A percentile compares a stretch with the other conserved stretches of the same genome.
phyloP scores from a whole-genome alignment of 2,888 invertebrate genomes.

The Agrotis clavis region DNA sequence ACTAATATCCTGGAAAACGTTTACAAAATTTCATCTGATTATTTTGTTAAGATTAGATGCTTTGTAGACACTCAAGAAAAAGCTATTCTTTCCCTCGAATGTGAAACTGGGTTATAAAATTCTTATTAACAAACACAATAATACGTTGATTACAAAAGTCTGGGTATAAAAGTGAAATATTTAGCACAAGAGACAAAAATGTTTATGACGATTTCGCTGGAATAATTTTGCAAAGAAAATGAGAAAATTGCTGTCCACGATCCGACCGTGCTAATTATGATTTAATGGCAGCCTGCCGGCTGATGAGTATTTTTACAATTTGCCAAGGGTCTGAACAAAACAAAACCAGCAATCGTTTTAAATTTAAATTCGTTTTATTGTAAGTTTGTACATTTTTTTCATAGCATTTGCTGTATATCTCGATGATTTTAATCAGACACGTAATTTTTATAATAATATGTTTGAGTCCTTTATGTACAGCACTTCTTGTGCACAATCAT shows the following conservation, averaged over 20 bases:
- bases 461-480: not conserved
- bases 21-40: not conserved
- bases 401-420: not conserved
- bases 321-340: conserved; percentile 42
- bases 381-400: conserved; percentile 1
- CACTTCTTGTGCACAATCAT: not conserved
- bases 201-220: conserved; percentile 56
- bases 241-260: conserved; percentile 68
- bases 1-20: not conserved
- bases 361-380: conserved; percentile 5
- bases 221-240: conserved; percentile 64
- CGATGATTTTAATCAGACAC: not conserved
- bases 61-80: conserved; percentile 2
- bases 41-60: conserved; percentile 4
- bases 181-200: conserved; percentile 61
- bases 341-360: conserved; percentile 31
- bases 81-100: conserved; percentile 7
- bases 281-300: conserved; percentile 72
- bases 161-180: conserved; percentile 60
- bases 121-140: conserved; percentile 53
- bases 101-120: conserved; percentile 28
- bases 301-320: conserved; percentile 67
- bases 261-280: conserved; percentile 74
- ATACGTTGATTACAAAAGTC: conserved; percentile 53
- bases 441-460: not conserved